phyloP scores from a whole-genome alignment of 2,888 invertebrate genomes.

The Malachius bipustulatus region DNA sequence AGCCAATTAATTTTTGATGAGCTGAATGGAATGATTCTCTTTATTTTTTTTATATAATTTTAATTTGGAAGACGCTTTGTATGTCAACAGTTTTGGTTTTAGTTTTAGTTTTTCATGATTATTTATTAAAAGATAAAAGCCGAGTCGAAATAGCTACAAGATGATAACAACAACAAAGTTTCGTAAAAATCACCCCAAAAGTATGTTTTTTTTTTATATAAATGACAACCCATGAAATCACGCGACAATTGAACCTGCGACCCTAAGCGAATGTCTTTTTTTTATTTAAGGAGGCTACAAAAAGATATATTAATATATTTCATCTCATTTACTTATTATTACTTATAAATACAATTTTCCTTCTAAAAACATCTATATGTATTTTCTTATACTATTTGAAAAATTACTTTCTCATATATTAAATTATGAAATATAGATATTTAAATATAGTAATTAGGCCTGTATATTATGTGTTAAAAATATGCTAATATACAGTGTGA shows the following conservation, averaged over 20 bases:
- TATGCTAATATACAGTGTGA: slow-evolving; percentile 40
- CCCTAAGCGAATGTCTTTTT: slow-evolving; percentile 36
- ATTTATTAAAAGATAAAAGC: slow-evolving; percentile 7
- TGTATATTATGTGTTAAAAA: slow-evolving; percentile 41
- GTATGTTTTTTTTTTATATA: not conserved
- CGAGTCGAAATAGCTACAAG: slow-evolving; percentile 6
- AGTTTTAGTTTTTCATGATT: slow-evolving; percentile 5
- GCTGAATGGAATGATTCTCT: too few relatives aligned
- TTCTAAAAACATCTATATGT: slow-evolving; percentile 38
- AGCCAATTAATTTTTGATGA: too few relatives aligned
- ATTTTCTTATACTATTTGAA: slow-evolving; percentile 34
- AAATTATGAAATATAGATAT: slow-evolving; percentile 38
- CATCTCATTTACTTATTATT: slow-evolving; percentile 32
- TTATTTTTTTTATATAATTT: too few relatives aligned
- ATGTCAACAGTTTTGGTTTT: too few relatives aligned
- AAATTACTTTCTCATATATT: slow-evolving; percentile 36
- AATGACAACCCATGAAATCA: slow-evolving; percentile 25
- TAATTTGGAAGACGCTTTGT: too few relatives aligned
- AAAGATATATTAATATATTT: slow-evolving; percentile 38
- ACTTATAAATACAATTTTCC: slow-evolving; percentile 37
- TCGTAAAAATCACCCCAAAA: slow-evolving; percentile 7
- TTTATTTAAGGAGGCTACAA: slow-evolving; percentile 39
- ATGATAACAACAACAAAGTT: slow-evolving; percentile 9
- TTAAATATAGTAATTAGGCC: slow-evolving; percentile 40
- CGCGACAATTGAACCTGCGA: slow-evolving; percentile 36